Percentiles rank a stretch among this genome's conserved stretches.
Conservation (phyloP, 2,113 vertebrate genomes). For the Calidris pugnax region DNA sequence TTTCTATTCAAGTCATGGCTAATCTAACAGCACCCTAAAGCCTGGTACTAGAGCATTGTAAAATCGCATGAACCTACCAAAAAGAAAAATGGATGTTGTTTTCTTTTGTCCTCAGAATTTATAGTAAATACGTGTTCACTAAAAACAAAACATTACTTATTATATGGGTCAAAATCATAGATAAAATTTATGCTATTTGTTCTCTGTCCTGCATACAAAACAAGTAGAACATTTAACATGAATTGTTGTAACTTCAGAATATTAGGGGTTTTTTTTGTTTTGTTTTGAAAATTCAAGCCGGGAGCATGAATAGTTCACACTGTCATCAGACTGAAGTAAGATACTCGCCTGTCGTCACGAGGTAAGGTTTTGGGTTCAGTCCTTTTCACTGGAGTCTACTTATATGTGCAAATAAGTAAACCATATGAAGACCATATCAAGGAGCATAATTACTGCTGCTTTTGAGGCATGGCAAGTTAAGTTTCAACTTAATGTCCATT, state of each 20-base stretch:
- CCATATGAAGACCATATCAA: not conserved
- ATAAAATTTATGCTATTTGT: not conserved
- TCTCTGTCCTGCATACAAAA: rapidly evolving
- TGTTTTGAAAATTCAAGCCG: not conserved
- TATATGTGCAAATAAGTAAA: not conserved
- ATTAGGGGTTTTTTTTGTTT: not conserved
- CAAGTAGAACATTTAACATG: not conserved
- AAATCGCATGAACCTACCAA: conserved; percentile 10
- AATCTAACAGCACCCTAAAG: conserved; percentile 29
- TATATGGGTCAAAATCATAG: not conserved
- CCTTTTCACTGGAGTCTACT: not conserved
- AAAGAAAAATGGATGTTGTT: not conserved
- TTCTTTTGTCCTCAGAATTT: not conserved
- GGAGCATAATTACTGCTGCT: not conserved
- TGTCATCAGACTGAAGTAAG: not conserved
- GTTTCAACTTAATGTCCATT: not conserved
- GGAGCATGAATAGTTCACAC: not conserved
- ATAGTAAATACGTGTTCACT: not conserved
- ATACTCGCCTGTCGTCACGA: not conserved
- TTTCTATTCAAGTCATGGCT: conserved; percentile 56
- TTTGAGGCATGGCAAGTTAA: not conserved
- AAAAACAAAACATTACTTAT: not conserved
- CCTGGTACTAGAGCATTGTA: not conserved
- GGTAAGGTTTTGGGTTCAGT: not conserved
- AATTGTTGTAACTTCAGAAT: not conserved